Percentiles rank a stretch among this genome's conserved stretches.
Evolutionary conservation across 1,140 invertebrate species (phyloP).

Genomic region (Temnothorax longispinosus): DNA sequence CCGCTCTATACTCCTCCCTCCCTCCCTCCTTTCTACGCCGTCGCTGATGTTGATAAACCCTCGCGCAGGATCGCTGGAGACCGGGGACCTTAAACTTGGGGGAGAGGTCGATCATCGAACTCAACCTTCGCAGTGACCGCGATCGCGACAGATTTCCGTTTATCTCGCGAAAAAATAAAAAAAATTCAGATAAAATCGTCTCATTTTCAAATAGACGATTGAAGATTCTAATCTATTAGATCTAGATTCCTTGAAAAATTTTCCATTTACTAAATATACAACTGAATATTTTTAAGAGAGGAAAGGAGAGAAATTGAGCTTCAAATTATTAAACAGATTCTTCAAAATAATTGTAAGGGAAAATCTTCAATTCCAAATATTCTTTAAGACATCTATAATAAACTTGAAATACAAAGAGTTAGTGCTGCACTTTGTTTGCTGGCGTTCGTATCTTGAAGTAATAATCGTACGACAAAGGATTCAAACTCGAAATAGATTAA

Average conservation of each 20-base stretch:
- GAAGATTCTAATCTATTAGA: neutral
- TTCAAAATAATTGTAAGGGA: neutral
- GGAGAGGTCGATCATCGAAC: constrained; percentile 73
- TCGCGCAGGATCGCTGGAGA: constrained; percentile 70
- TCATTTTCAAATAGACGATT: neutral
- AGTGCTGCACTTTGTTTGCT: no score
- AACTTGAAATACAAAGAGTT: neutral
- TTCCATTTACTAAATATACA: neutral
- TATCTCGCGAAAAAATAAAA: neutral
- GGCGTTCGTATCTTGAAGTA: neutral
- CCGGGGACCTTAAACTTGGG: constrained; percentile 83
- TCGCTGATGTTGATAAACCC: constrained; percentile 61
- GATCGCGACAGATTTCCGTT: constrained; percentile 38
- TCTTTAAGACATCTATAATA: neutral
- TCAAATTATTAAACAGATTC: neutral
- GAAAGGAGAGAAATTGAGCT: neutral
- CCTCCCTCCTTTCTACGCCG: neutral
- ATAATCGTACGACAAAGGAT: neutral
- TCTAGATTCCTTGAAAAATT: neutral
- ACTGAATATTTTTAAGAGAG: neutral
- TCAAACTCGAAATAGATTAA: neutral
- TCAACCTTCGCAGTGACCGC: constrained; percentile 48
- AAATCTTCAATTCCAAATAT: neutral
- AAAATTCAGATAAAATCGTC: constrained; percentile 49
- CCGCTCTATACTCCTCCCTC: constrained; percentile 13